phyloP scores from a whole-genome alignment of 2,797 vertebrate species.

The Leptoclinus maculatus region DNA sequence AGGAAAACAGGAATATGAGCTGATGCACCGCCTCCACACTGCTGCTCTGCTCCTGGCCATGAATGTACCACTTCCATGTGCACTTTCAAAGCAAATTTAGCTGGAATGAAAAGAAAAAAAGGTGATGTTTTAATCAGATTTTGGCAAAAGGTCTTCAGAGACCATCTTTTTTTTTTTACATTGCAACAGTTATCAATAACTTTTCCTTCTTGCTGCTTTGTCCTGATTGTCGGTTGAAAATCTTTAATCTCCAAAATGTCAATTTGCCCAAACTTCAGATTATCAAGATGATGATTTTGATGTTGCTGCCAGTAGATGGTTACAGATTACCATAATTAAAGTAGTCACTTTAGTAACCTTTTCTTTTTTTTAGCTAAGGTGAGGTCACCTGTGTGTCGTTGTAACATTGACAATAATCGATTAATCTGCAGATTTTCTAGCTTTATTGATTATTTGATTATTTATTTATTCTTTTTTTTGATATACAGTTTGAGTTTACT shows the following conservation, averaged over 20 bases:
- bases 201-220: background rate
- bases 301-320: background rate
- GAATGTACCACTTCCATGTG: slow-evolving; percentile 1
- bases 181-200: background rate
- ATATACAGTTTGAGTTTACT: no score
- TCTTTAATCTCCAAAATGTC: background rate
- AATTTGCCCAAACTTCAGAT: background rate
- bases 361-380: background rate
- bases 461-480: no score
- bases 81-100: background rate
- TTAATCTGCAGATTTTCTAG: background rate
- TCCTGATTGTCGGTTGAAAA: background rate
- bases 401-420: background rate
- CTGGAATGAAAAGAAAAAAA: background rate
- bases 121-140: background rate
- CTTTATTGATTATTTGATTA: background rate
- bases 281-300: background rate
- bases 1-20: slow-evolving; percentile 41
- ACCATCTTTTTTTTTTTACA: background rate
- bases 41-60: slow-evolving; percentile 19
- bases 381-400: background rate
- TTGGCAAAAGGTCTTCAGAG: background rate
- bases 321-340: background rate
- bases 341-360: background rate
- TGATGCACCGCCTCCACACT: slow-evolving; percentile 21